Conservation (phyloP, 2,888 invertebrate species). For the Lymantria monacha region DNA sequence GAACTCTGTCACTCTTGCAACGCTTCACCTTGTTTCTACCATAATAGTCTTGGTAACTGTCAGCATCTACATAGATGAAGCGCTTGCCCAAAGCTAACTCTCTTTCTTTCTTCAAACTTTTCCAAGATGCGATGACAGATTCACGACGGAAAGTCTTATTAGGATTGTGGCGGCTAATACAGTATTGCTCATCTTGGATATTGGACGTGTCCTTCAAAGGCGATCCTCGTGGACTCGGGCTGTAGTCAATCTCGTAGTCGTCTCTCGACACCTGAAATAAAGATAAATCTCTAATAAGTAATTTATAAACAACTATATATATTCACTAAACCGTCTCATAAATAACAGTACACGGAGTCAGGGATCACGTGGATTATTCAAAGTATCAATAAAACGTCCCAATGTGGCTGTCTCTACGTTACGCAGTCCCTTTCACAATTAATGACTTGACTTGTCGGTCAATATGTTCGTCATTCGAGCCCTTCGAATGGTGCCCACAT, state of each 20-base stretch:
- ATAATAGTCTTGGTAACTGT: constrained; percentile 70
- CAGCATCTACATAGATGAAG: constrained; percentile 69
- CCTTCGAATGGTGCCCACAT: constrained; percentile 64
- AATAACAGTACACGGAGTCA: constrained; percentile 28
- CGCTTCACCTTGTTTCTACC: constrained; percentile 73
- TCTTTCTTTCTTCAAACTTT: constrained; percentile 73
- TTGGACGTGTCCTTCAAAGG: constrained; percentile 75
- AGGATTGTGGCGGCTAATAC: constrained; percentile 76
- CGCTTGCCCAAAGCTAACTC: constrained; percentile 74
- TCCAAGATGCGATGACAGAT: constrained; percentile 78
- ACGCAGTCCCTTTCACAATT: constrained; percentile 46
- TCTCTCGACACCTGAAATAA: constrained; percentile 74
- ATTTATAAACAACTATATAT: constrained; percentile 28
- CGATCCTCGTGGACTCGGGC: constrained; percentile 67
- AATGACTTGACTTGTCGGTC: constrained; percentile 31
- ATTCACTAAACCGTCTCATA: constrained; percentile 32
- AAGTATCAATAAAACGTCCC: constrained; percentile 51
- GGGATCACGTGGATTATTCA: constrained; percentile 50
- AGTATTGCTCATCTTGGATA: constrained; percentile 68
- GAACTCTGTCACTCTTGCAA: constrained; percentile 71
- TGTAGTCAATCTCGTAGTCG: constrained; percentile 73
- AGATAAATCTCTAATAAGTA: constrained; percentile 35
- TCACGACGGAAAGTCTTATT: constrained; percentile 77
- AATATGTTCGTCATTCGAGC: constrained; percentile 57
- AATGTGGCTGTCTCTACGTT: constrained; percentile 39